phyloP scores from a whole-genome alignment of 1,140 invertebrate species.

The Tetraneura akinire region DNA sequence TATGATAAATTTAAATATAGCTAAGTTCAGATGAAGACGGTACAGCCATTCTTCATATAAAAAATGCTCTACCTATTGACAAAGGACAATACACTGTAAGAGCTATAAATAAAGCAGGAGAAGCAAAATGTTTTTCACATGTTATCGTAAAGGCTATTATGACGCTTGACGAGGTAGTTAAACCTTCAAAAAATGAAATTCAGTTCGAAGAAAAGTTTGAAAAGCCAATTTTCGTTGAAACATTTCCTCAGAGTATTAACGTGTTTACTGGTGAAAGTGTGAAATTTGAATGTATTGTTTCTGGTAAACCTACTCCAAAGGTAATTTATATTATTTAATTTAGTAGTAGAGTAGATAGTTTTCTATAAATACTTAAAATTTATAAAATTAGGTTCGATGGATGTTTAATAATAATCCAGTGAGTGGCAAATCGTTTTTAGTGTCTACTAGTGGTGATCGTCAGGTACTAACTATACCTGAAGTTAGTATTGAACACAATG shows the following conservation, averaged over 20 bases:
- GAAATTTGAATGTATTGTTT: slow-evolving; percentile 72
- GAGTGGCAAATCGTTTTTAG: slow-evolving; percentile 70
- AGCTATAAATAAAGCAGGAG: slow-evolving; percentile 72
- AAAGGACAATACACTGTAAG: slow-evolving; percentile 77
- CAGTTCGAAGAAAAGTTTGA: slow-evolving; percentile 65
- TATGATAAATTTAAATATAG: background rate
- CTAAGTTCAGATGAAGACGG: slow-evolving; percentile 60
- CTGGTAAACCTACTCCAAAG: slow-evolving; percentile 73
- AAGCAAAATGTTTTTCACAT: slow-evolving; percentile 78
- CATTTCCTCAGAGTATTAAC: slow-evolving; percentile 64
- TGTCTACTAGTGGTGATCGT: slow-evolving; percentile 70
- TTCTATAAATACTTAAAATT: background rate
- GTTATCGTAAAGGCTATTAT: slow-evolving; percentile 68
- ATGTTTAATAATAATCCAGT: slow-evolving; percentile 71
- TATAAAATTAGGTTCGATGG: slow-evolving; percentile 67
- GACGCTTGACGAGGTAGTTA: slow-evolving; percentile 47
- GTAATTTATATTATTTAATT: slow-evolving; percentile 58
- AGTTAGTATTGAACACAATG: slow-evolving; percentile 63
- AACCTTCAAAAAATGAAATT: slow-evolving; percentile 54
- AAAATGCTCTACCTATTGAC: slow-evolving; percentile 64
- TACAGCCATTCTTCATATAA: slow-evolving; percentile 65
- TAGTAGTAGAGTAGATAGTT: no score
- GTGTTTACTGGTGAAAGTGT: slow-evolving; percentile 63
- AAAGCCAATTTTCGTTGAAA: slow-evolving; percentile 69
- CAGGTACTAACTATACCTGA: slow-evolving; percentile 70